Base-by-base conservation (phyloP, 2,888 invertebrate species). In the Ochropleura plecta region DNA sequence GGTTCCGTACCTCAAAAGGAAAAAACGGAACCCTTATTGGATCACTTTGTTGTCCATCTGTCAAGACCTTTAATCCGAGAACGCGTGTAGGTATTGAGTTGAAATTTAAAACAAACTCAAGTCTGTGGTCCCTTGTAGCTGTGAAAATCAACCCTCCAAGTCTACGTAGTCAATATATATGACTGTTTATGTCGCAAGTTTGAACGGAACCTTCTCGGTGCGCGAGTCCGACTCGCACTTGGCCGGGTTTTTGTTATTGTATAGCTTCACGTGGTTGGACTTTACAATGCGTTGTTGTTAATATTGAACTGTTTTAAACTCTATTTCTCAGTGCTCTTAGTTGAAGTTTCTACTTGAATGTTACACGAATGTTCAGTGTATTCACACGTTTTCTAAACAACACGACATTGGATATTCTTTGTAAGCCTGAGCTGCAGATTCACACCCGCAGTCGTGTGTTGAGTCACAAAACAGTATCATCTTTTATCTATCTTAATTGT, bases 301-400 rank as follows among this genome's bases (percentile, higher is more conserved):
- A 8, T 40, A 40, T 20, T 59, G 16, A 1, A 12, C 20, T 55
- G 20, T 20, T 40, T 14, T 40, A 40, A 10, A n/a, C 53, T n/a
- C n/a, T 57, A 14, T 0, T 40, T 40, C 8, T 59, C 40, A 30
- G 0, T 48, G 10, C 10, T 57, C 12, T 20, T 59, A 20, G 59
- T 59, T 1, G 16, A 40, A 59, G 60, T 44, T 42, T n/a, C 42
- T n/a, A 6, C 12, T 5, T 55, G 53, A 18, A 18, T 10, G 4
- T 59, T 42, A 60, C 42, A 42, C 10, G 18, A 60, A 18, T 60
- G 10, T 62, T 42, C 42, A 44, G n/a, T 44, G n/a, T 44, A 62
- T 55, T 70, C 42, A 70, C 42, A 70, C 53, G n/a, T 30, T 70
- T 76, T 53, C 70, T 48, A 44, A 77, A 60, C 4, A 18, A 18